phyloP scores from a whole-genome alignment of 2,888 invertebrate genomes.

The Tipula confusa region DNA sequence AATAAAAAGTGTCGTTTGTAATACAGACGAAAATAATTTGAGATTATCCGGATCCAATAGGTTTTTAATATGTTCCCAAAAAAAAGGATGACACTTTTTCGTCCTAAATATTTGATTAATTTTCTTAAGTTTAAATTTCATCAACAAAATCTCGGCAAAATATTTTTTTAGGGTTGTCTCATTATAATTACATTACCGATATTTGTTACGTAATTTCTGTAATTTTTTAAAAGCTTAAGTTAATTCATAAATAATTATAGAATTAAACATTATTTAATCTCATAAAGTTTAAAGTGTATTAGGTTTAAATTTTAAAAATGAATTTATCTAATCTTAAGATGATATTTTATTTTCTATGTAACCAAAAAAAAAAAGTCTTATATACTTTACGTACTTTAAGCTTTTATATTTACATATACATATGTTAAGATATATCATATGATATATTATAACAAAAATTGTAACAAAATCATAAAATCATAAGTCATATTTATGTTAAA shows the following conservation, averaged over 20 bases:
- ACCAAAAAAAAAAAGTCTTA: neutral
- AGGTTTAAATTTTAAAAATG: neutral
- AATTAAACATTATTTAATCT: neutral
- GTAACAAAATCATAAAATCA: no score
- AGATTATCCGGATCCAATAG: neutral
- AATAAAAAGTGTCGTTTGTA: neutral
- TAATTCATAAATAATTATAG: neutral
- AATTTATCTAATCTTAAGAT: neutral
- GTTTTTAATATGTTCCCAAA: neutral
- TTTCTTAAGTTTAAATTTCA: neutral
- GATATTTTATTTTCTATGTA: neutral
- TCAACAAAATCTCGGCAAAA: no score
- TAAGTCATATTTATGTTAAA: no score
- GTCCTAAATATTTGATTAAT: neutral
- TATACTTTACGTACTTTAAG: neutral
- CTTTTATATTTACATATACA: no score
- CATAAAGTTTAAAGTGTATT: neutral
- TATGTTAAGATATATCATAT: no score
- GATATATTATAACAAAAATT: no score
- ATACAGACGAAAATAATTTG: neutral
- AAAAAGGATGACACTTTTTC: neutral
- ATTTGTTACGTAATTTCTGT: neutral
- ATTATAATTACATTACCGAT: no score
- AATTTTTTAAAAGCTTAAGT: neutral
- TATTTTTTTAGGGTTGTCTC: neutral